Percentiles rank a stretch among this genome's conserved stretches.
Conservation (phyloP, 2,797 vertebrate species). For the Rhynchonycteris naso region DNA sequence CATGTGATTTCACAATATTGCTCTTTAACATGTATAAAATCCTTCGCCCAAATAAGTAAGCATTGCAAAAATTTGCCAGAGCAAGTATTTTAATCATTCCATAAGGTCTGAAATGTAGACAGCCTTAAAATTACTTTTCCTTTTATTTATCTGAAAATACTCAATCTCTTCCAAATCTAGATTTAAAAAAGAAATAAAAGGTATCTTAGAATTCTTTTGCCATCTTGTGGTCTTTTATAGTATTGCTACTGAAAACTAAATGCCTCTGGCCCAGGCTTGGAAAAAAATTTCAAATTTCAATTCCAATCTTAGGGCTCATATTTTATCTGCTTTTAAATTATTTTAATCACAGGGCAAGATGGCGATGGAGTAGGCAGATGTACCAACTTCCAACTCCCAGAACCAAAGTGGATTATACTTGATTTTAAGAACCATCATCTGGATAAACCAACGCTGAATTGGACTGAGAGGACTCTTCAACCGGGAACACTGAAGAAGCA, state of each 20-base stretch:
- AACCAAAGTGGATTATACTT: too few species aligned
- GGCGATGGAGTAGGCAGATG: too few species aligned
- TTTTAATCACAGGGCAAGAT: too few species aligned
- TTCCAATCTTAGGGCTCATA: background rate
- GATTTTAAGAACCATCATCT: too few species aligned
- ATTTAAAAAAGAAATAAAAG: background rate
- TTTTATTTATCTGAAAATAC: conserved; percentile 4
- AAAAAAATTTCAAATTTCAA: background rate
- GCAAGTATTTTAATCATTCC: background rate
- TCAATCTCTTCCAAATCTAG: background rate
- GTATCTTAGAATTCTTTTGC: conserved; percentile 50
- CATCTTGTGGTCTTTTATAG: conserved; percentile 66
- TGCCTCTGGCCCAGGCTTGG: background rate
- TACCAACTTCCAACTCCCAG: too few species aligned
- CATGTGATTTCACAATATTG: background rate
- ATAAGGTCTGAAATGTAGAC: conserved; percentile 13
- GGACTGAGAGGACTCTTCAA: too few species aligned
- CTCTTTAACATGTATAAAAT: background rate
- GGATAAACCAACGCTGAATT: too few species aligned
- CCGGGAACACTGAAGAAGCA: too few species aligned
- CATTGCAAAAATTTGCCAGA: conserved; percentile 35
- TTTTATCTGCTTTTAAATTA: background rate
- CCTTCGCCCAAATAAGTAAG: background rate
- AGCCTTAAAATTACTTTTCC: conserved; percentile 50
- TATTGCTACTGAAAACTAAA: conserved; percentile 46